Evolutionary conservation across 2,113 vertebrate species (phyloP).

Genomic region (Etheostoma cragini): DNA sequence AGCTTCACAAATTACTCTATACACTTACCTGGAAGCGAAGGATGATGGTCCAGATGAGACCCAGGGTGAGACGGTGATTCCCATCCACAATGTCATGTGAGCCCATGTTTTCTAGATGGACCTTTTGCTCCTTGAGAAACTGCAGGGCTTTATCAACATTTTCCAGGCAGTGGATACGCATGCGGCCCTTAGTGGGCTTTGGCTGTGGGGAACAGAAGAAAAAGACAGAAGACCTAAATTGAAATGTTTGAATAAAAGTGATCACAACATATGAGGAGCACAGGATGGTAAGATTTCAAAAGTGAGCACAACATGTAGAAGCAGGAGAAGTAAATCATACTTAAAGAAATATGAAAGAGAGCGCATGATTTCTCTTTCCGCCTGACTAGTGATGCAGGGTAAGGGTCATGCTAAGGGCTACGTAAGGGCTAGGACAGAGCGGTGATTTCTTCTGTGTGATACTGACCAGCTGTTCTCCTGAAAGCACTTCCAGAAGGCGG

Average conservation of each 20-base stretch:
- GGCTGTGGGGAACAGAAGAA: constrained; percentile 79
- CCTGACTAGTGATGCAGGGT: constrained; percentile 12
- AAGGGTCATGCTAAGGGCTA: constrained; percentile 32
- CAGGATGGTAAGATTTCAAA: not conserved
- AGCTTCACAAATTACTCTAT: not conserved
- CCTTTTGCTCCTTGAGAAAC: constrained; percentile 95
- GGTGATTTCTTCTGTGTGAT: constrained; percentile 28
- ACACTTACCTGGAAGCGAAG: constrained; percentile 92
- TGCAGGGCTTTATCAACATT: constrained; percentile 95
- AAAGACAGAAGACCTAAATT: constrained; percentile 2
- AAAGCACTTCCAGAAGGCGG: constrained; percentile 92
- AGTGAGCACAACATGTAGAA: constrained; percentile 10
- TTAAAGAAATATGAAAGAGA: constrained; percentile 35
- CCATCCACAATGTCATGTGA: constrained; percentile 96
- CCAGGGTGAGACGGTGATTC: constrained; percentile 93
- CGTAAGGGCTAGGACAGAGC: constrained; percentile 29
- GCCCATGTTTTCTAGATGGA: constrained; percentile 95
- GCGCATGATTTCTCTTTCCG: constrained; percentile 34
- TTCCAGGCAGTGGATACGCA: constrained; percentile 96
- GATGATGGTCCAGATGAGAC: constrained; percentile 96
- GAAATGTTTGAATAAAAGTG: not conserved
- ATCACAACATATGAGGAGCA: not conserved
- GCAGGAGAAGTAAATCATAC: constrained; percentile 20
- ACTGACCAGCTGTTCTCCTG: constrained; percentile 93
- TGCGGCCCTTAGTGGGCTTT: constrained; percentile 93